phyloP scores from a whole-genome alignment of 1,140 invertebrate genomes.

The Battus philenor region DNA sequence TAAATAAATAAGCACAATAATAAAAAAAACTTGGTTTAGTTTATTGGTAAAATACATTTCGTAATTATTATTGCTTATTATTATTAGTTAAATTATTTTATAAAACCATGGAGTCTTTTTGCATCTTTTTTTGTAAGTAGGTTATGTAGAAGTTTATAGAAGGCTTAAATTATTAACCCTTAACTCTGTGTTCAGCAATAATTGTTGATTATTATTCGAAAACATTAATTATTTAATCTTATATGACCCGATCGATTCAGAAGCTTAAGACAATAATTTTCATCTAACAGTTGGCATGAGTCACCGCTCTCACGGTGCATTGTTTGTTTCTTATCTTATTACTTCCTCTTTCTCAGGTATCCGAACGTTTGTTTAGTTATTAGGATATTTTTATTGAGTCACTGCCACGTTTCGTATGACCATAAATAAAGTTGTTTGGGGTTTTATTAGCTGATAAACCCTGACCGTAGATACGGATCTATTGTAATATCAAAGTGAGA shows the following conservation, averaged over 20 bases:
- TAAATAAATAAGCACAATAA: no score
- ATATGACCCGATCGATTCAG: background rate
- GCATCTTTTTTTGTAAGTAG: no score
- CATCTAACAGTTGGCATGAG: background rate
- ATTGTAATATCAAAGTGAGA: constrained; percentile 7
- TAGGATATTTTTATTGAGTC: constrained; percentile 11
- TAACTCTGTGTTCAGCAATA: background rate
- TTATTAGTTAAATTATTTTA: no score
- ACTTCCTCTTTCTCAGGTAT: constrained; percentile 28
- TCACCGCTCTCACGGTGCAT: constrained; percentile 22
- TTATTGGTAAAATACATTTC: no score
- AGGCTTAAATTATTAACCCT: background rate
- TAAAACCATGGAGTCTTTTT: no score
- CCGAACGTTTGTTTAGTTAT: constrained; percentile 8
- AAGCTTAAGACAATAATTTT: background rate
- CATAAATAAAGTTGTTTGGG: constrained; percentile 8
- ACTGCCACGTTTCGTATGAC: background rate
- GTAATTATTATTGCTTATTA: no score
- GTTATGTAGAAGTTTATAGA: background rate
- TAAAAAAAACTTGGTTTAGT: no score
- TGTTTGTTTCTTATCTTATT: constrained; percentile 34
- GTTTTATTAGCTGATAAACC: constrained; percentile 12
- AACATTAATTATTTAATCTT: constrained; percentile 1
- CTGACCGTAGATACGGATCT: constrained; percentile 9
- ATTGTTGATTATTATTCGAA: background rate